Percentiles rank a stretch among this genome's conserved stretches.
Evolutionary conservation across 2,888 invertebrate species (phyloP).

Genomic region (Noctua janthe): DNA sequence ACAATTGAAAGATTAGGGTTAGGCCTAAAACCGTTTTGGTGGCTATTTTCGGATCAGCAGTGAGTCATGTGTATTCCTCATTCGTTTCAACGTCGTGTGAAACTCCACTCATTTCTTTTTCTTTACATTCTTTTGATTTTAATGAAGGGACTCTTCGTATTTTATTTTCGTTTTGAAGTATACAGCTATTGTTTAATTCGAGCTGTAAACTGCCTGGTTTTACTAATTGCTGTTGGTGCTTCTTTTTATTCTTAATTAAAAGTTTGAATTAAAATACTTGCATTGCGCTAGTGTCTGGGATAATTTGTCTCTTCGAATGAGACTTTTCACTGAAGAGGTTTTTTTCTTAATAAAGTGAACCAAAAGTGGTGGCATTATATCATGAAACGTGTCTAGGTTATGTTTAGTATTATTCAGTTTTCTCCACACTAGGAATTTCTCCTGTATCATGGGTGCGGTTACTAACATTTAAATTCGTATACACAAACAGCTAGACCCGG

Average conservation of each 20-base stretch:
- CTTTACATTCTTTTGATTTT: constrained; percentile 48
- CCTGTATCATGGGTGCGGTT: too few species aligned
- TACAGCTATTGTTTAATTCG: constrained; percentile 32
- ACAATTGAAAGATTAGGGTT: constrained; percentile 68
- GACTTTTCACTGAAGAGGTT: neutral
- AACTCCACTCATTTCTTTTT: constrained; percentile 52
- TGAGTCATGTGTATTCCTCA: constrained; percentile 64
- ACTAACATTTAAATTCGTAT: too few species aligned
- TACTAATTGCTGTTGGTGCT: constrained; percentile 33
- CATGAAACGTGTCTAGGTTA: neutral
- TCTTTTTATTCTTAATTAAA: constrained; percentile 23
- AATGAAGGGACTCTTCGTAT: constrained; percentile 40
- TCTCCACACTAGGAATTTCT: too few species aligned
- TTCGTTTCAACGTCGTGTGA: constrained; percentile 58
- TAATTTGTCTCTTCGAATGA: neutral
- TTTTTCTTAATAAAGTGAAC: neutral
- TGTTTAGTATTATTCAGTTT: neutral
- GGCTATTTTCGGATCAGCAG: constrained; percentile 61
- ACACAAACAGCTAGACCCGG: too few species aligned
- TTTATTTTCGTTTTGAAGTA: constrained; percentile 20
- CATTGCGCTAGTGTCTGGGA: constrained; percentile 4
- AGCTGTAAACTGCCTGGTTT: constrained; percentile 7
- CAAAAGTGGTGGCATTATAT: neutral
- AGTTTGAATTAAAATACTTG: constrained; percentile 27
- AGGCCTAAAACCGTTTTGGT: constrained; percentile 51